Base-by-base conservation (phyloP, 2,888 invertebrate species). In the Desoria tigrina region DNA sequence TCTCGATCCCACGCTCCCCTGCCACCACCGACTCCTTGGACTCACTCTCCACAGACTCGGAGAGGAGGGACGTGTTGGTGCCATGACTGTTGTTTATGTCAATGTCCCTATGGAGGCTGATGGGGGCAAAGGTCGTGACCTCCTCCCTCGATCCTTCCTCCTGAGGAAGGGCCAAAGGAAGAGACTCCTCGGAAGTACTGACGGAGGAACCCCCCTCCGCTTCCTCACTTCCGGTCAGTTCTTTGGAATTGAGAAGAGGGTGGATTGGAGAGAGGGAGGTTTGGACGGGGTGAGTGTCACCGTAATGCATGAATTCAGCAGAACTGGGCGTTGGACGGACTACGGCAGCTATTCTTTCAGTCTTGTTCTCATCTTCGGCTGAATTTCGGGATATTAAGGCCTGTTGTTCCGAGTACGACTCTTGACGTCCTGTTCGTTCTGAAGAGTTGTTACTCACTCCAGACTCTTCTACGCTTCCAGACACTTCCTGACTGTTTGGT, bases 71-170 rank as follows among this genome's bases (percentile, higher is more conserved):
- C n/a, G n/a, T n/a, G n/a, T n/a, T n/a, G n/a, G n/a, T n/a, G n/a
- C n/a, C n/a, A n/a, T n/a, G n/a, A n/a, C n/a, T n/a, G 18, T 69
- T 39, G 57, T 74, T 74, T 11, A 74, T 68, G 26, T 67, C 54
- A 21, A 72, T 73, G 51, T 74, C 74, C 42, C 72, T 67, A 2
- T 53, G 56, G 23, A 73, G 61, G 53, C 69, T 73, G 2, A 61
- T 27, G 0, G 71, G 65, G 24, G 49, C 9, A 4, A 63, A 28
- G 23, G 71, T 72, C 0, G 72, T 71, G 3, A 42, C 45, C 37
- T 67, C 69, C 37, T n/a, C 18, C n/a, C 2, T 53, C 26, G 6
- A 6, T 32, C 6, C 11, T 14, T 28, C 18, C 24, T 2, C 42
- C 2, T 53, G 42, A 26, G 42, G 32, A 4, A 11, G 4, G 32